Evolutionary conservation across 2,113 vertebrate genomes (phyloP).

Genomic region (Chaetodon auriga): DNA sequence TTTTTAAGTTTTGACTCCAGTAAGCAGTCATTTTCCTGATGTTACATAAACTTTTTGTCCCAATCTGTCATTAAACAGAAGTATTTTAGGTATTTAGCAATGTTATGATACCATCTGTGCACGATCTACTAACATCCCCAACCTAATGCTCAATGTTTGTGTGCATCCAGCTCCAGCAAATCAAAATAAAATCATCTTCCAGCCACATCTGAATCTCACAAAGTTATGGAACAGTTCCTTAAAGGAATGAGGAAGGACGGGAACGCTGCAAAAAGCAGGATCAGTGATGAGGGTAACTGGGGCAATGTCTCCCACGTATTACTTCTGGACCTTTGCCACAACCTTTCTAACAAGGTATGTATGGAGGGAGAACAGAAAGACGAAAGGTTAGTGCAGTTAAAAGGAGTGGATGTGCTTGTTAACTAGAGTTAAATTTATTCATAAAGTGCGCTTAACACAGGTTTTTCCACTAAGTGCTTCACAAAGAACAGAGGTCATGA

Average conservation of each 20-base stretch:
- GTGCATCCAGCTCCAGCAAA: background rate
- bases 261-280: background rate
- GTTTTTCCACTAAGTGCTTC: slow-evolving; percentile 31
- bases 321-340: slow-evolving; percentile 22
- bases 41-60: background rate
- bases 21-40: background rate
- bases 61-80: background rate
- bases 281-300: slow-evolving; percentile 2
- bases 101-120: background rate
- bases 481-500: slow-evolving; percentile 51
- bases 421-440: slow-evolving; percentile 49
- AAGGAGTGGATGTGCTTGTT: slow-evolving; percentile 29
- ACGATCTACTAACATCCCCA: background rate
- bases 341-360: slow-evolving; percentile 21
- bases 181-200: background rate
- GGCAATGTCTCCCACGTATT: background rate
- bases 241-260: background rate
- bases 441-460: slow-evolving; percentile 36
- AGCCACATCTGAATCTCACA: background rate
- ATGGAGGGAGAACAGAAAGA: slow-evolving; percentile 3
- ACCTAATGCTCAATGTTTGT: background rate
- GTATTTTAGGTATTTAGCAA: background rate
- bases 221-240: accelerated
- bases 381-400: slow-evolving; percentile 33
- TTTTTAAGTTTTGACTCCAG: background rate